Conservation (phyloP, 2,797 vertebrate genomes). For the Takifugu rubripes region DNA sequence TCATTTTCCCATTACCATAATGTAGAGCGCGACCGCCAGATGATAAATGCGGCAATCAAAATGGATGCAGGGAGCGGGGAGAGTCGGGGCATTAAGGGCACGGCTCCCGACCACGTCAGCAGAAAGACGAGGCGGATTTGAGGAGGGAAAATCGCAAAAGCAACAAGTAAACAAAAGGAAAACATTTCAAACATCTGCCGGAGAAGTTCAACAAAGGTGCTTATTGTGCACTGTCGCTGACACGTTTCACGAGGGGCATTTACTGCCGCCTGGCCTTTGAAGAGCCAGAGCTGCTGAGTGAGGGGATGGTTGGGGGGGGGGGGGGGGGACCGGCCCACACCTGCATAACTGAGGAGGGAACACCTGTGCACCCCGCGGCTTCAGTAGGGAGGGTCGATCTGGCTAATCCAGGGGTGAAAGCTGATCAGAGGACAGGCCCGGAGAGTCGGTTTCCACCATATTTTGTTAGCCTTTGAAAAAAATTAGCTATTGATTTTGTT, state of each 20-base stretch:
- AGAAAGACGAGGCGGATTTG: conserved; percentile 28
- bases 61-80: conserved; percentile 67
- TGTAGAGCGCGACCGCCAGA: conserved; percentile 65
- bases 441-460: conserved; percentile 46
- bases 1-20: conserved; percentile 80
- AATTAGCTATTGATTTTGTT: conserved; percentile 57
- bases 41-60: conserved; percentile 81
- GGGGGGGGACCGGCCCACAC: conserved; percentile 66
- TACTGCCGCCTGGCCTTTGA: conserved; percentile 71
- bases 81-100: conserved; percentile 68
- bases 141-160: conserved; percentile 2
- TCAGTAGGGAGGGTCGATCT: conserved; percentile 58
- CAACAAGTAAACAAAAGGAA: conserved; percentile 55
- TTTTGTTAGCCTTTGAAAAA: conserved; percentile 46
- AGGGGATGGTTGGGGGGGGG: conserved; percentile 2
- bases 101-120: conserved; percentile 65
- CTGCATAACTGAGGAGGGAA: conserved; percentile 75
- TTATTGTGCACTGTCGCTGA: conserved; percentile 63
- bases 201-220: conserved; percentile 51
- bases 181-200: conserved; percentile 40
- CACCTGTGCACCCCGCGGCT: conserved; percentile 78
- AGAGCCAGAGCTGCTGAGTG: conserved; percentile 66
- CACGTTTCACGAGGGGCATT: conserved; percentile 69
- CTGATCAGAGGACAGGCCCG: conserved; percentile 69
- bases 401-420: conserved; percentile 67